These are phyloP conservation scores for Cantharis flavilabris DNA, from an alignment of 2,888 invertebrate species.

Conservation along the genomic window DNA sequence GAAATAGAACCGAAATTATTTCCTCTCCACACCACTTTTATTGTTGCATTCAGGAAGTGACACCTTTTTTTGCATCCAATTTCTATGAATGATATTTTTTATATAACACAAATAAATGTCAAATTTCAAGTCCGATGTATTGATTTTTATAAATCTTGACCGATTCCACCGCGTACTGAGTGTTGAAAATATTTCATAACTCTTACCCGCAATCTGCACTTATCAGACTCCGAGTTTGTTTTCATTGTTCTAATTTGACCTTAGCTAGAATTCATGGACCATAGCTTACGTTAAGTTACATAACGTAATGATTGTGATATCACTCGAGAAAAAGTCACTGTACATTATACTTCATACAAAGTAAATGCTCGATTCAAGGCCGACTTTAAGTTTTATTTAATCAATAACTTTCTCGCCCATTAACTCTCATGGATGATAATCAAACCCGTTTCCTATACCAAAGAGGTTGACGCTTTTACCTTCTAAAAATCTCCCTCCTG, in stretches of 20 bases:
- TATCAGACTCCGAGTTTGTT: not conserved
- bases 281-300: not conserved
- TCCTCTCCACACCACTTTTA: conserved; percentile 6
- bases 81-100: not conserved
- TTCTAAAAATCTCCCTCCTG: not conserved
- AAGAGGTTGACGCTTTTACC: not conserved
- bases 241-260: not conserved
- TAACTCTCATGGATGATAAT: not conserved
- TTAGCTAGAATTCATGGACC: not conserved
- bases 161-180: not conserved
- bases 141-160: not conserved
- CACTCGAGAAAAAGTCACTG: not conserved
- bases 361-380: not conserved
- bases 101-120: not conserved
- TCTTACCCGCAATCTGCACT: not conserved
- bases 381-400: not conserved
- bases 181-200: not conserved
- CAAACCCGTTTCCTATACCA: not conserved
- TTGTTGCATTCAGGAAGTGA: not conserved
- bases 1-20: conserved; percentile 24
- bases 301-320: not conserved
- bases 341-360: not conserved
- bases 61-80: not conserved
- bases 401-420: not conserved
- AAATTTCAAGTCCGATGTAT: not conserved